Conservation (phyloP, 2,797 vertebrate genomes). For the Geotrypetes seraphini region DNA sequence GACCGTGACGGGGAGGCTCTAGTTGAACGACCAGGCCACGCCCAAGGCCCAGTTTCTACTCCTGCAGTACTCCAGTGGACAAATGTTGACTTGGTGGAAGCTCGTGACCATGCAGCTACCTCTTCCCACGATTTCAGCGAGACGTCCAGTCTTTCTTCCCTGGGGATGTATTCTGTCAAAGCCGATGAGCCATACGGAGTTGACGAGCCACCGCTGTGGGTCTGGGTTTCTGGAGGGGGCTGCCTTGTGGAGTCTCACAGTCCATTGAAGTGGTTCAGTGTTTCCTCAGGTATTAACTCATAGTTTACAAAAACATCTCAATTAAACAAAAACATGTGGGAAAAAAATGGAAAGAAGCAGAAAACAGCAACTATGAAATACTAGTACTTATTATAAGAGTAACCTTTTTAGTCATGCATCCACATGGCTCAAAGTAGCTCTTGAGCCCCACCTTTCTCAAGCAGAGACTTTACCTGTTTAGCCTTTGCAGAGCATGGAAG, state of each 20-base stretch:
- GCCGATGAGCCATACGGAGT: slow-evolving; percentile 65
- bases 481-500: no score
- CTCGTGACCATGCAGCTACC: slow-evolving; percentile 40
- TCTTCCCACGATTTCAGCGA: slow-evolving; percentile 41
- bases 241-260: slow-evolving; percentile 74
- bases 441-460: no score
- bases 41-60: slow-evolving; percentile 3
- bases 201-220: slow-evolving; percentile 79
- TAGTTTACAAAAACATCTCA: no score
- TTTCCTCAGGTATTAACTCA: slow-evolving; percentile 55
- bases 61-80: slow-evolving; percentile 72
- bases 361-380: no score
- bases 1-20: background rate
- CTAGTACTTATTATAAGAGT: no score
- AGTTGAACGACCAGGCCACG: background rate
- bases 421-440: no score
- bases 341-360: no score
- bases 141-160: slow-evolving; percentile 67
- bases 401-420: no score
- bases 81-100: slow-evolving; percentile 84
- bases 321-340: no score
- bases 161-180: slow-evolving; percentile 60
- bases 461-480: no score
- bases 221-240: slow-evolving; percentile 85
- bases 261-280: slow-evolving; percentile 74